A percentile compares a stretch with the other conserved stretches of the same genome.
Evolutionary conservation across 2,113 vertebrate species (phyloP).

Genomic region (Sphaerodactylus townsendi): DNA sequence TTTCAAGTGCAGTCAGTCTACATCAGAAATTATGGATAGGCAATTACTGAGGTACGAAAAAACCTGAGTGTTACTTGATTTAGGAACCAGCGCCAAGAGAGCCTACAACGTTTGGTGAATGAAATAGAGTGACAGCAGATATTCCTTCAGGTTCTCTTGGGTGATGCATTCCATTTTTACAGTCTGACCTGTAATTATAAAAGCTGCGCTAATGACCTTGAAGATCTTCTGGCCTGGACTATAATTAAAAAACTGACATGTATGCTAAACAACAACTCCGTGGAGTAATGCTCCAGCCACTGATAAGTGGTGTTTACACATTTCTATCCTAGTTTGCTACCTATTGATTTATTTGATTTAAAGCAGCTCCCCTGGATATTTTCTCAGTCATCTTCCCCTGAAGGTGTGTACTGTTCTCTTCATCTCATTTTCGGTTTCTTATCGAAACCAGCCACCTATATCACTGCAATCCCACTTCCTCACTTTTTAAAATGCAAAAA

Average conservation of each 20-base stretch:
- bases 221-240: conserved; percentile 56
- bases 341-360: conserved; percentile 23
- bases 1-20: conserved; percentile 5
- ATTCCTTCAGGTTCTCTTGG: conserved; percentile 24
- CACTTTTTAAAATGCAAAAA: background rate
- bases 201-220: conserved; percentile 54
- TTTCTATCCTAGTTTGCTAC: conserved; percentile 7
- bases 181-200: conserved; percentile 60
- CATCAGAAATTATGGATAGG: conserved; percentile 40
- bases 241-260: conserved; percentile 57
- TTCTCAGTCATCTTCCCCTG: background rate
- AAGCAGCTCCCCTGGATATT: conserved; percentile 16
- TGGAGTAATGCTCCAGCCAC: conserved; percentile 26
- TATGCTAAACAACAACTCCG: conserved; percentile 55
- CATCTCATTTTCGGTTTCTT: conserved; percentile 8
- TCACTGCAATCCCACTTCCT: background rate
- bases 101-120: background rate
- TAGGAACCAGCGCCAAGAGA: conserved; percentile 18
- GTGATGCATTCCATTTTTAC: conserved; percentile 54
- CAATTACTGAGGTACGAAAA: background rate
- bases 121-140: conserved; percentile 32
- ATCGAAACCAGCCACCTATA: background rate
- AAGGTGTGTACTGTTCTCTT: conserved; percentile 15
- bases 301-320: conserved; percentile 15
- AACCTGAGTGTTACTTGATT: conserved; percentile 44